Evolutionary conservation across 2,113 vertebrate species (phyloP).

Genomic region (Excalfactoria chinensis): DNA sequence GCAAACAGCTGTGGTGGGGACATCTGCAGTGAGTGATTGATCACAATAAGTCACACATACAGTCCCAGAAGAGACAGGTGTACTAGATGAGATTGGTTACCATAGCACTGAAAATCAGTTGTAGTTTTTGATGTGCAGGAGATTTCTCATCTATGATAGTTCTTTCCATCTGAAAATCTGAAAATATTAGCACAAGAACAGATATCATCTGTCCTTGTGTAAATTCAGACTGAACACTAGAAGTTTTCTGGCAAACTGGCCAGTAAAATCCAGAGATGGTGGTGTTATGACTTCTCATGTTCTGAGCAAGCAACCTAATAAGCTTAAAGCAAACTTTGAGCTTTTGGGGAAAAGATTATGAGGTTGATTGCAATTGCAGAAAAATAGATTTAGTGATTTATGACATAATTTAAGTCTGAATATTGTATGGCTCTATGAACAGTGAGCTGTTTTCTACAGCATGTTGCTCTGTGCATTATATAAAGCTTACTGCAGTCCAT

Average conservation of each 20-base stretch:
- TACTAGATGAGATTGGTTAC: not conserved
- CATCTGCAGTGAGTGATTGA: not conserved
- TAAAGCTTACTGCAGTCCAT: not conserved
- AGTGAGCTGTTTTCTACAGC: not conserved
- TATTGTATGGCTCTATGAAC: not conserved
- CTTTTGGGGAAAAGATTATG: not conserved
- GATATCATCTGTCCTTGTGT: not conserved
- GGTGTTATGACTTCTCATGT: not conserved
- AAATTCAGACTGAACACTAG: not conserved
- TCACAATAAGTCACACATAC: not conserved
- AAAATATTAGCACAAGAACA: not conserved
- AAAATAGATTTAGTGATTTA: not conserved
- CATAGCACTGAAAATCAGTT: not conserved
- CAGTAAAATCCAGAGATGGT: not conserved
- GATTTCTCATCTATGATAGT: not conserved
- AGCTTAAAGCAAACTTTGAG: not conserved
- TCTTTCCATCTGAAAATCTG: not conserved
- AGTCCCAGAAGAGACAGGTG: not conserved
- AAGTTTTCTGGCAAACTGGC: not conserved
- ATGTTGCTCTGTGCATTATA: not conserved
- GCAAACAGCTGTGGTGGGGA: not conserved
- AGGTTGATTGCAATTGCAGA: not conserved
- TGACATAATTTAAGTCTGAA: not conserved
- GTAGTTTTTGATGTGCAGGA: not conserved
- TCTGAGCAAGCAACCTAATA: not conserved